Evolutionary conservation across 2,888 invertebrate species (phyloP).

Genomic region (Carterocephalus palaemon): DNA sequence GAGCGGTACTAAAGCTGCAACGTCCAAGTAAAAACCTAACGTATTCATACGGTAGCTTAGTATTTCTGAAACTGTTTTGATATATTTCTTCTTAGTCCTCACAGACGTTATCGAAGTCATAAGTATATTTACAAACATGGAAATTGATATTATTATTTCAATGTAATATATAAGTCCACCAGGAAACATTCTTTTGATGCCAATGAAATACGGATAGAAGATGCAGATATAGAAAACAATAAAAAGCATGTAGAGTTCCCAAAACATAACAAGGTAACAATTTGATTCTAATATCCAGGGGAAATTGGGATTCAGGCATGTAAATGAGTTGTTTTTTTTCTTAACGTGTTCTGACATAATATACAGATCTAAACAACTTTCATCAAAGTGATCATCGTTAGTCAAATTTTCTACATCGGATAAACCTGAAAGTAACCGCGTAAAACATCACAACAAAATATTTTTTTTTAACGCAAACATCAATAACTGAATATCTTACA

Average conservation of each 20-base stretch:
- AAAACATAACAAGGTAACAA: slow-evolving; percentile 64
- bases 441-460: background rate
- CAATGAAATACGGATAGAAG: slow-evolving; percentile 71
- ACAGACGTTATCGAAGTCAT: slow-evolving; percentile 69
- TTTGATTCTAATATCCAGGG: slow-evolving; percentile 73
- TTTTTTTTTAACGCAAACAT: background rate
- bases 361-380: slow-evolving; percentile 65
- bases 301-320: slow-evolving; percentile 57
- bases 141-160: slow-evolving; percentile 59
- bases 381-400: slow-evolving; percentile 57
- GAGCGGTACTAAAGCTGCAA: slow-evolving; percentile 69
- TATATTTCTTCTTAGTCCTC: slow-evolving; percentile 62
- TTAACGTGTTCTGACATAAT: slow-evolving; percentile 69
- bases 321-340: slow-evolving; percentile 55
- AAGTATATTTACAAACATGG: slow-evolving; percentile 62
- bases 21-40: slow-evolving; percentile 72
- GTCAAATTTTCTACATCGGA: slow-evolving; percentile 49
- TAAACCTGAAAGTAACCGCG: slow-evolving; percentile 43
- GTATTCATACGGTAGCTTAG: slow-evolving; percentile 64
- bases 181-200: slow-evolving; percentile 61
- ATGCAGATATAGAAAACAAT: slow-evolving; percentile 64
- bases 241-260: slow-evolving; percentile 67
- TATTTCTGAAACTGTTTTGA: slow-evolving; percentile 56
- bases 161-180: slow-evolving; percentile 54
- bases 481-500: too few relatives aligned